Conservation (phyloP, 1,140 invertebrate genomes). For the Chironomus tepperi region DNA sequence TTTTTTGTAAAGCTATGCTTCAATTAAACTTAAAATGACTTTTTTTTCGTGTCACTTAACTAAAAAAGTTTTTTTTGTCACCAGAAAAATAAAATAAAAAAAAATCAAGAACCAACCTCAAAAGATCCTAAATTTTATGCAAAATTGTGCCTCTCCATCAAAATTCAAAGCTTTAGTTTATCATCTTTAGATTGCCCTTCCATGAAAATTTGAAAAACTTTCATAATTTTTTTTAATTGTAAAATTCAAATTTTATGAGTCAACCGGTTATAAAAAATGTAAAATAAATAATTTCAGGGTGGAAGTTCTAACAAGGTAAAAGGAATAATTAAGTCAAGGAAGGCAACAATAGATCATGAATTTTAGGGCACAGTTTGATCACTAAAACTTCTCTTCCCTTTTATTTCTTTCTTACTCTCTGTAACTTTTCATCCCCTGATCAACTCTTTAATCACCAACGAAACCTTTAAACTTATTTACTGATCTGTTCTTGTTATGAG, state of each 20-base stretch:
- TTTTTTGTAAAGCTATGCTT: background rate
- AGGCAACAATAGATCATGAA: background rate
- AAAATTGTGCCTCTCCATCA: too few relatives aligned
- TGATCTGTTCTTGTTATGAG: too few relatives aligned
- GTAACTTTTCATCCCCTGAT: too few relatives aligned
- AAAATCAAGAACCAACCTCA: too few relatives aligned
- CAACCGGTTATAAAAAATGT: background rate
- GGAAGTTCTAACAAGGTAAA: conserved; percentile 22
- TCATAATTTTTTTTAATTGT: background rate
- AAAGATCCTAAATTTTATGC: too few relatives aligned
- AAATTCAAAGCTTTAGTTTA: too few relatives aligned
- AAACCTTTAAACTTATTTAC: too few relatives aligned
- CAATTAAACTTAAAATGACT: background rate
- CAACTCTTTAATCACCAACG: too few relatives aligned
- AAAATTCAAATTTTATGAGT: background rate
- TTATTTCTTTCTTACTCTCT: too few relatives aligned
- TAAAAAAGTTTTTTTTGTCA: background rate
- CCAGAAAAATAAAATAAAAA: too few relatives aligned
- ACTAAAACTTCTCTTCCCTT: too few relatives aligned
- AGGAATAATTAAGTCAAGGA: background rate
- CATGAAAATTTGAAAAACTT: conserved; percentile 8
- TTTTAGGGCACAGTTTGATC: background rate
- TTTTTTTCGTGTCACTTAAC: background rate
- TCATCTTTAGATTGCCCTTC: background rate
- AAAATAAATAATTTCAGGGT: conserved; percentile 14